A percentile compares a stretch with the other conserved stretches of the same genome.
Evolutionary conservation across 2,888 invertebrate genomes (phyloP).

Genomic region (Noctua comes): DNA sequence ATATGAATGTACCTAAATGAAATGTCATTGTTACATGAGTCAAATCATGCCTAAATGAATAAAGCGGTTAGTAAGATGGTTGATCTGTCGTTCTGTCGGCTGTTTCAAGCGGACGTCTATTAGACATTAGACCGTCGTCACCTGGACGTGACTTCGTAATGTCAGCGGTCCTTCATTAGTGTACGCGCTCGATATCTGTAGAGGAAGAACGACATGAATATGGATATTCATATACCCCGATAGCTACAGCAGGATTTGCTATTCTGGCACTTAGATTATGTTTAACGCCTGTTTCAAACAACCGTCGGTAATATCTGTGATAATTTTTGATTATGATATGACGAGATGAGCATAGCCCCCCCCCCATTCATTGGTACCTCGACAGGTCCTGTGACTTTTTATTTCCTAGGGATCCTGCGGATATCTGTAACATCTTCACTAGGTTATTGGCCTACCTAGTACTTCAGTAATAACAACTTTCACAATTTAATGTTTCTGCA

Average conservation of each 20-base stretch:
- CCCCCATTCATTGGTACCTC: background rate
- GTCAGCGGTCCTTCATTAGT: slow-evolving; percentile 33
- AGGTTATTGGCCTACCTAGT: background rate
- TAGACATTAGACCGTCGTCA: slow-evolving; percentile 54
- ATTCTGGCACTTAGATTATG: background rate
- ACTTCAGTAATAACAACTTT: too few relatives aligned
- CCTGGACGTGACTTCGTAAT: slow-evolving; percentile 26
- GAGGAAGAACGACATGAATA: background rate
- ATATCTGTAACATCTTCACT: background rate
- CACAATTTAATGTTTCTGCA: background rate
- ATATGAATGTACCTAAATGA: background rate
- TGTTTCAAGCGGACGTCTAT: slow-evolving; percentile 23
- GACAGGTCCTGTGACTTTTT: background rate
- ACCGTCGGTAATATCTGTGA: background rate
- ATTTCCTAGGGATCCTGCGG: background rate
- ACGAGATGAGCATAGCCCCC: background rate
- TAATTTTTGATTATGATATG: background rate
- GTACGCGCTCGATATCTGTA: background rate
- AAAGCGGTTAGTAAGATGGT: slow-evolving; percentile 5
- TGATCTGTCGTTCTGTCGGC: background rate
- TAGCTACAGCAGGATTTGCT: background rate
- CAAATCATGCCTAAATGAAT: slow-evolving; percentile 13
- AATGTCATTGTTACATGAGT: background rate
- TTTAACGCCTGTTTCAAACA: background rate
- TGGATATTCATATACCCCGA: background rate